Evolutionary conservation across 2,888 invertebrate species (phyloP), one percentile per base, ranked within the genome.

Genomic region (Koerneria pararmatus): DNA sequence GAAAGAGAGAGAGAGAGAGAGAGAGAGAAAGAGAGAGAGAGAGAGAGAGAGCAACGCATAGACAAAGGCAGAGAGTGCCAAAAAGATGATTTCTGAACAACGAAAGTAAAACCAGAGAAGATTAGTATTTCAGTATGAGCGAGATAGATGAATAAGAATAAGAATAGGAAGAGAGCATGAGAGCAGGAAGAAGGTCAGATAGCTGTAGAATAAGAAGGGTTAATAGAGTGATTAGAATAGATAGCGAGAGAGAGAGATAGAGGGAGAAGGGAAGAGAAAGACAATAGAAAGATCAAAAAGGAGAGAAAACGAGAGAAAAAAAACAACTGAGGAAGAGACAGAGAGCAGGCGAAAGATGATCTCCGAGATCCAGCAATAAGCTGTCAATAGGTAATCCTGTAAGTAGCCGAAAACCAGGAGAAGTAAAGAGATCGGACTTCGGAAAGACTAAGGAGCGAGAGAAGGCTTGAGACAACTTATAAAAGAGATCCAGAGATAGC

Each of bases 321-420:
- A 69, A 57, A 58, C 57, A 69, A 62, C 65, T 66, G 66, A 60
- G 65, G 66, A 63, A 60, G 2, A 58, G 54, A 35, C 22, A 65
- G 24, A 66, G 60, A 53, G n/a, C n/a, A n/a, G n/a, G n/a, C n/a
- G n/a, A n/a, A n/a, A n/a, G n/a, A n/a, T n/a, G n/a, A n/a, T n/a
- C n/a, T n/a, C n/a, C n/a, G n/a, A n/a, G n/a, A n/a, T n/a, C n/a
- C n/a, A n/a, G n/a, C n/a, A n/a, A n/a, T n/a, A n/a, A n/a, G n/a
- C n/a, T n/a, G n/a, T n/a, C n/a, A n/a, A n/a, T n/a, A n/a, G n/a
- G n/a, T n/a, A n/a, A n/a, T n/a, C n/a, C n/a, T n/a, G n/a, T n/a
- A n/a, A n/a, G n/a, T n/a, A n/a, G n/a, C n/a, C n/a, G n/a, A n/a
- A n/a, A n/a, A n/a, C n/a, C n/a, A n/a, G n/a, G n/a, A n/a, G n/a